Conservation (phyloP, 2,888 invertebrate species). For the Cerastoderma edule region DNA sequence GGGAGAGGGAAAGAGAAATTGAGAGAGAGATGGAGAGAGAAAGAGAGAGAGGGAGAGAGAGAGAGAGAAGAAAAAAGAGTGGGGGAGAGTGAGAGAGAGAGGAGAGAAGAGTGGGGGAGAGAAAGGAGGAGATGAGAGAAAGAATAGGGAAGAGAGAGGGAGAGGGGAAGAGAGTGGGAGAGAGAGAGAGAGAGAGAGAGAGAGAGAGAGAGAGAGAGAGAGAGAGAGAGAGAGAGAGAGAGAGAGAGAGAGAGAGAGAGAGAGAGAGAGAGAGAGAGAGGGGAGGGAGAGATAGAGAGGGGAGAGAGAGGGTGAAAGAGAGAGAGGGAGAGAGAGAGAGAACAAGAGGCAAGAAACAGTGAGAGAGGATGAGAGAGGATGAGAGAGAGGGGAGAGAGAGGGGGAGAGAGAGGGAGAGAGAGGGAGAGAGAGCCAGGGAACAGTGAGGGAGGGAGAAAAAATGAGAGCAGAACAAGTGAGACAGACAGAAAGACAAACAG, state of each 20-base stretch:
- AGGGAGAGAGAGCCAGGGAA: no score
- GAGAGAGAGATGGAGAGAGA: no score
- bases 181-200: not conserved
- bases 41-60: constrained; percentile 1
- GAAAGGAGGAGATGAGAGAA: not conserved
- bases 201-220: constrained; percentile 2
- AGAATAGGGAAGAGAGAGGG: not conserved
- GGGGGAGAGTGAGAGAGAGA: constrained; percentile 5
- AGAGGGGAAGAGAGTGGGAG: not conserved
- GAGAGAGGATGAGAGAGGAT: constrained; percentile 20
- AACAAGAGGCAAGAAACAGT: constrained; percentile 9
- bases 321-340: constrained; percentile 37
- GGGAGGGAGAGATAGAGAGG: constrained; percentile 32
- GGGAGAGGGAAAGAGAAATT: constrained; percentile 19
- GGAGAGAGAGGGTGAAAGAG: constrained; percentile 37
- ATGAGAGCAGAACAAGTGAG: constrained; percentile 31
- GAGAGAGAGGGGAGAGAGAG: constrained; percentile 27
- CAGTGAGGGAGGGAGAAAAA: constrained; percentile 32
- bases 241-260: not conserved
- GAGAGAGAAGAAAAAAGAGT: not conserved
- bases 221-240: not conserved
- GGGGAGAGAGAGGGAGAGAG: no score
- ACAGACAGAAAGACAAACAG: constrained; percentile 17
- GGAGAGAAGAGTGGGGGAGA: constrained; percentile 9
- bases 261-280: not conserved